Evolutionary conservation across 2,113 vertebrate genomes (phyloP), one percentile per base, ranked within the genome.

Genomic region (Hemiprocne comata): DNA sequence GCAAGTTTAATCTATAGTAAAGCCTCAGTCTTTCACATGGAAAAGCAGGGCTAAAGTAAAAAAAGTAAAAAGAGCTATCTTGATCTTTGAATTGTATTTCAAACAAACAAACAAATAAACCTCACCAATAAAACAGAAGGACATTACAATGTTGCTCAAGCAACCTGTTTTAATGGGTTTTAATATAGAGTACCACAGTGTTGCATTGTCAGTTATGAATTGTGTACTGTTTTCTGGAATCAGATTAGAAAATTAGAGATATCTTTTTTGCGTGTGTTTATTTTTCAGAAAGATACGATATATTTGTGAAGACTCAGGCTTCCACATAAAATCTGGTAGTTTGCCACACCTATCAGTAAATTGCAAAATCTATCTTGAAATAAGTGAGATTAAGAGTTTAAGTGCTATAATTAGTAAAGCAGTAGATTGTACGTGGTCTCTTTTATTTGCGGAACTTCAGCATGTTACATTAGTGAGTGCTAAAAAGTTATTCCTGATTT

Each of bases 371-470:
- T 44, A 4, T 36, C 6, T 36, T 70, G 55, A 42, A 70, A 93
- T 33, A 9, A 1, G 5, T 23, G 31, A 62, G 13, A 42, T 64
- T 7, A 26, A 81, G 29, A 6, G 81, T 85, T 54, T 62, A 79
- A 19, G 75, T 29, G 31, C 46, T 74, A 1, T 50, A 66, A 57
- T 48, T 73, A 46, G 9, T 69, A 34, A 77, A 89, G 28, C 31
- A 46, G 2, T n/a, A 2, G 40, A 21, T 42, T 1, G 1, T 55
- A 70, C 55, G 4, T 1, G 0, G 19, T 36, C 10, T 78, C 18
- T 36, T n/a, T 80, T 62, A 51, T 17, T 67, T 91, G 25, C 72
- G 33, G 15, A 10, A 51, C 26, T 88, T 75, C 24, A 61, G n/a
- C 76, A 48, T 76, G 11, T 92, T 29, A 18, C 17, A 44, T 76